Conservation (phyloP, 2,113 vertebrate species). For the Furnarius figulus region DNA sequence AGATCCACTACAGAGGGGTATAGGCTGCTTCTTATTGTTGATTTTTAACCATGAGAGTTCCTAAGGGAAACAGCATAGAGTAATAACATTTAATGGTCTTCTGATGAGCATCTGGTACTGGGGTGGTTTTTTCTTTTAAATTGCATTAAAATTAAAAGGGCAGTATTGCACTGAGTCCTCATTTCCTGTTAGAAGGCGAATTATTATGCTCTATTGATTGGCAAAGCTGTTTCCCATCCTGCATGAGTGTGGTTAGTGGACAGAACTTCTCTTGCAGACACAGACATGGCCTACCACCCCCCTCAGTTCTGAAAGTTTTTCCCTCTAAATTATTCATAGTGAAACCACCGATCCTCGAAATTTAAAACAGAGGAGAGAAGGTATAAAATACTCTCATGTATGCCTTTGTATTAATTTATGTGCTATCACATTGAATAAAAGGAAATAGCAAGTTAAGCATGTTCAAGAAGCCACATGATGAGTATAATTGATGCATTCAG, state of each 20-base stretch:
- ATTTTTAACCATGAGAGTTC: slow-evolving; percentile 45
- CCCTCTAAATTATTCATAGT: slow-evolving; percentile 45
- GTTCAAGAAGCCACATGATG: slow-evolving; percentile 23
- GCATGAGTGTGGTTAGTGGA: slow-evolving; percentile 13
- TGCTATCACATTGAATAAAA: slow-evolving; percentile 26
- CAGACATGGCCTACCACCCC: background rate
- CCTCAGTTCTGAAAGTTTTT: slow-evolving; percentile 1
- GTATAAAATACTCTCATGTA: slow-evolving; percentile 33
- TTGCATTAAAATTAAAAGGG: slow-evolving; percentile 53
- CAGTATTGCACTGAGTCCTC: slow-evolving; percentile 35
- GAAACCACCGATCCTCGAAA: slow-evolving; percentile 31
- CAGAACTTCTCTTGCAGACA: background rate
- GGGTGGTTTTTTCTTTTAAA: background rate
- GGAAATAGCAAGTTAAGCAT: slow-evolving; percentile 49
- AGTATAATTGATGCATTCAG: slow-evolving; percentile 61
- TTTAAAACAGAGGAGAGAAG: slow-evolving; percentile 20
- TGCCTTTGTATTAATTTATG: slow-evolving; percentile 44
- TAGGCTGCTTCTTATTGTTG: slow-evolving; percentile 10
- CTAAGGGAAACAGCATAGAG: slow-evolving; percentile 35
- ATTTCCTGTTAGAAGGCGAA: slow-evolving; percentile 58
- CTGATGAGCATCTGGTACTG: slow-evolving; percentile 51
- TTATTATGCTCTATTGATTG: slow-evolving; percentile 57
- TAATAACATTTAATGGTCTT: slow-evolving; percentile 48
- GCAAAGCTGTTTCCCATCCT: slow-evolving; percentile 49
- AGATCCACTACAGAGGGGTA: background rate